Evolutionary conservation across 2,113 vertebrate species (phyloP), one percentile per base, ranked within the genome.

Genomic region (Synchiropus splendidus): DNA sequence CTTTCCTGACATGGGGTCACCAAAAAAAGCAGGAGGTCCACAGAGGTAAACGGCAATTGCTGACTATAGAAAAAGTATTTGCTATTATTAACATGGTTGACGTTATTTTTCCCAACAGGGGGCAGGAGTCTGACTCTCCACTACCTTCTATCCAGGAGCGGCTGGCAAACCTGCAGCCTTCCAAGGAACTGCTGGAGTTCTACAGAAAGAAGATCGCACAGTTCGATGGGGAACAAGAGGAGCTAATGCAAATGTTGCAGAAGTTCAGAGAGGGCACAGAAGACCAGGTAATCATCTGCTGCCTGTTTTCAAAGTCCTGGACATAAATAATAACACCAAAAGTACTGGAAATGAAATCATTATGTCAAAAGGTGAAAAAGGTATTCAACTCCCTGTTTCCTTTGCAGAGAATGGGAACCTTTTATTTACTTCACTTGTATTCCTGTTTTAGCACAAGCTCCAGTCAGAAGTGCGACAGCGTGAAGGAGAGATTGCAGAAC

Each of bases 151-250:
- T 90, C 31, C 59, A 72, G 0, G 89, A 99, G 54, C 89, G 88
- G 10, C 51, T 97, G 64, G 88, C 88, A 0, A 58, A 78, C 37
- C 81, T 97, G 6, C 69, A 58, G 11, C 92, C 95, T 2, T 97
- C 93, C 45, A 84, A 80, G 1, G 92, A 97, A 61, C 84, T 97
- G 16, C 78, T 98, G 57, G 88, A 96, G 6, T 94, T 94, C 53
- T 98, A 94, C 72, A 85, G 89, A 49, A 79, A 81, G 75, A 97
- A 89, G 72, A 82, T 97, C 5, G 73, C 86, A 6, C 87, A 89
- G 67, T 97, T 89, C 46, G 93, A 98, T 8, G 75, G 68, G 9
- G 93, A 96, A n/a, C 88, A 94, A 0, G 90, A 91, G 32, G 89
- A 90, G 9, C 41, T 98, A n/a, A 13, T 91, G 5, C 86, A 86